phyloP scores from a whole-genome alignment of 1,140 invertebrate species.

The Andrena cerasifolii region DNA sequence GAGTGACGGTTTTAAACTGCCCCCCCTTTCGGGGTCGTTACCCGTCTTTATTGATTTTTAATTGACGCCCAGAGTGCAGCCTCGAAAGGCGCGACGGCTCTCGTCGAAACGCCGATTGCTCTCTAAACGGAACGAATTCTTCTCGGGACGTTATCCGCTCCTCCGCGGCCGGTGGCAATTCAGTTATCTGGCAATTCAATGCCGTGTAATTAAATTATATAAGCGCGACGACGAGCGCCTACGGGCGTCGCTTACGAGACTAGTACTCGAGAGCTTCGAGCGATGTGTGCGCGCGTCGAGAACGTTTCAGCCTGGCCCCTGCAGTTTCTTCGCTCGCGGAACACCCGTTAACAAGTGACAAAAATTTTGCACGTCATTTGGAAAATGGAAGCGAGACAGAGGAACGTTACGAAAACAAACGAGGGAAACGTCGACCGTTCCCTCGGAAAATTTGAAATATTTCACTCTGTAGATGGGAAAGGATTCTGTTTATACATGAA shows the following conservation, averaged over 20 bases:
- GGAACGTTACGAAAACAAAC: too few relatives aligned
- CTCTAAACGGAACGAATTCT: slow-evolving; percentile 15
- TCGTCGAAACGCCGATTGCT: neutral
- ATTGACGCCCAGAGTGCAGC: too few relatives aligned
- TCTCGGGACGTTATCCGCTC: slow-evolving; percentile 50
- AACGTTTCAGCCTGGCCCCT: neutral
- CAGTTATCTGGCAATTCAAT: slow-evolving; percentile 64
- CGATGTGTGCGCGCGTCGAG: neutral
- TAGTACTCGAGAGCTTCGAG: neutral
- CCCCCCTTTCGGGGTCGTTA: neutral
- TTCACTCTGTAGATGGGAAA: neutral
- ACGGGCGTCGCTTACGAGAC: slow-evolving; percentile 23
- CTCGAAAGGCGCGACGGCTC: too few relatives aligned
- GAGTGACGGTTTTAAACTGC: too few relatives aligned
- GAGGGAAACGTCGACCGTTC: too few relatives aligned
- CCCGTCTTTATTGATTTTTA: neutral
- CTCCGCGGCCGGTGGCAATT: slow-evolving; percentile 57
- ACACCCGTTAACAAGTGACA: neutral
- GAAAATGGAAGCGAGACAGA: too few relatives aligned
- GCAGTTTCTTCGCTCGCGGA: neutral
- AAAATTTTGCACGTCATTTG: too few relatives aligned
- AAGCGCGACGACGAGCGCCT: slow-evolving; percentile 23
- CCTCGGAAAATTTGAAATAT: too few relatives aligned
- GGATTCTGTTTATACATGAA: too few relatives aligned
- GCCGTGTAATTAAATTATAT: slow-evolving; percentile 62